These are phyloP conservation scores for Euura lappo DNA, from an alignment of 1,140 invertebrate genomes.

Conservation along the genomic window DNA sequence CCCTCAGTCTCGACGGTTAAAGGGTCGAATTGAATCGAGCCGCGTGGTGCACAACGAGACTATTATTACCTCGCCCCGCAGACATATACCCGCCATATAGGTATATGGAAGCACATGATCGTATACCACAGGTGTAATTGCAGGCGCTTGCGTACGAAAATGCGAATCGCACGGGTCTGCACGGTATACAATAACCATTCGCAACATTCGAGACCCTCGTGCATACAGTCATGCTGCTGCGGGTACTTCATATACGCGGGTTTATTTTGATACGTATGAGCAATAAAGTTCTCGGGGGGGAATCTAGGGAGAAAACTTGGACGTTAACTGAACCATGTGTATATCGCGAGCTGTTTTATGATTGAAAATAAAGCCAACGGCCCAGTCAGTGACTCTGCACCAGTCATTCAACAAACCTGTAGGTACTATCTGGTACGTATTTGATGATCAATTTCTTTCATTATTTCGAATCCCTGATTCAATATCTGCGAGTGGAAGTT, in stretches of 20 bases:
- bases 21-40: slow-evolving; percentile 2
- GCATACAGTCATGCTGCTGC: neutral
- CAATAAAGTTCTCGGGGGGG: neutral
- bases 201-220: neutral
- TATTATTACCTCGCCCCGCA: neutral
- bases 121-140: neutral
- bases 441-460: too few relatives aligned
- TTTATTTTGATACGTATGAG: neutral
- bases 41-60: slow-evolving; percentile 1
- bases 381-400: too few relatives aligned
- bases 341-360: too few relatives aligned
- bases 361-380: too few relatives aligned
- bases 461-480: too few relatives aligned
- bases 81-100: neutral
- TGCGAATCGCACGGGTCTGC: too few relatives aligned
- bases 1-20: neutral
- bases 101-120: neutral
- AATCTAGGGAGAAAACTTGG: neutral
- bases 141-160: neutral
- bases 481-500: too few relatives aligned
- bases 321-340: too few relatives aligned
- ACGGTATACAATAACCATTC: too few relatives aligned
- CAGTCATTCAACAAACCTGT: too few relatives aligned
- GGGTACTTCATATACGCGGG: neutral
- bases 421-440: too few relatives aligned